Evolutionary conservation across 2,113 vertebrate genomes (phyloP).

Genomic region (Xenopus borealis): DNA sequence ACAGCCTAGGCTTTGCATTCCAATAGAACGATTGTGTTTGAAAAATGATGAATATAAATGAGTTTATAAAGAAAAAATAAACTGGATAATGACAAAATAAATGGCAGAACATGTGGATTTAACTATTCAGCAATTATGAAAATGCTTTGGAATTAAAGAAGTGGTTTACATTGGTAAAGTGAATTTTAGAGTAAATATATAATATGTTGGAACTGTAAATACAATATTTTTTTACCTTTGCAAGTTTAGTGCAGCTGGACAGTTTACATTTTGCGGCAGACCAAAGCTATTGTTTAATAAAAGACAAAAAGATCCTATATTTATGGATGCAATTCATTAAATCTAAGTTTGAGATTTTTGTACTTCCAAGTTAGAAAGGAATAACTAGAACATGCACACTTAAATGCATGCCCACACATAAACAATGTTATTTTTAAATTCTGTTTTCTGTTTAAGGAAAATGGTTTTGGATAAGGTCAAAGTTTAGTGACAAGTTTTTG

Average conservation of each 20-base stretch:
- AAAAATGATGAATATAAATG: constrained; percentile 27
- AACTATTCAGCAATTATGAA: constrained; percentile 10
- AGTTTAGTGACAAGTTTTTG: too few relatives aligned
- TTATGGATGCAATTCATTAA: background rate
- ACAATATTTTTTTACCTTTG: background rate
- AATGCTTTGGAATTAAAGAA: constrained; percentile 13
- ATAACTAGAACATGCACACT: too few relatives aligned
- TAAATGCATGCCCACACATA: too few relatives aligned
- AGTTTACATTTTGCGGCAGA: background rate
- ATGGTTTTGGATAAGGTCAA: too few relatives aligned
- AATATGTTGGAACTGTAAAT: background rate
- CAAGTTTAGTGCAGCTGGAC: background rate
- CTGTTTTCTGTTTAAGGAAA: too few relatives aligned
- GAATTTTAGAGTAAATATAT: background rate
- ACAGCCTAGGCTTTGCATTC: constrained; percentile 1
- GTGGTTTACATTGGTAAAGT: constrained; percentile 1
- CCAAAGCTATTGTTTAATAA: background rate
- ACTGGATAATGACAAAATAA: constrained; percentile 10
- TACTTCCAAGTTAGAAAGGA: too few relatives aligned
- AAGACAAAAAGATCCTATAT: background rate
- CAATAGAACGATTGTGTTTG: constrained; percentile 4
- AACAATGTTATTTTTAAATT: too few relatives aligned
- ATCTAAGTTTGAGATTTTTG: too few relatives aligned
- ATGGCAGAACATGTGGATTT: constrained; percentile 20
- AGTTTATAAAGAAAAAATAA: constrained; percentile 26